Conservation (phyloP, 2,888 invertebrate species). For the Athetis lepigone region DNA sequence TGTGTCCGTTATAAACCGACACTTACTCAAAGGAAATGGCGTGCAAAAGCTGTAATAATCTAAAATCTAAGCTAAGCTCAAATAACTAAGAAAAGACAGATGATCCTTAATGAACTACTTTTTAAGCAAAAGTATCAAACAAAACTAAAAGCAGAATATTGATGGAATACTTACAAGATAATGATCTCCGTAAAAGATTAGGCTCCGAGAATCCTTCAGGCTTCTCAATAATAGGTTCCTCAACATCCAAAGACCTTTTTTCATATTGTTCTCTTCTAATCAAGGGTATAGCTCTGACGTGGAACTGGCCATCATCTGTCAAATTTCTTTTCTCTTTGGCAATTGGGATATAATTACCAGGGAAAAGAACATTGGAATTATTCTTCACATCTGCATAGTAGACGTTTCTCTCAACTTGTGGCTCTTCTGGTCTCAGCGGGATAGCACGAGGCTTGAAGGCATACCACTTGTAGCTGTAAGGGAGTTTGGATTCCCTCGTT, state of each 20-base stretch:
- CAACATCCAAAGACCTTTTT: constrained; percentile 78
- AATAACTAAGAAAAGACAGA: too few species aligned
- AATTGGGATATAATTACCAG: constrained; percentile 88
- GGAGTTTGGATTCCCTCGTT: constrained; percentile 68
- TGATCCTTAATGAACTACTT: neutral
- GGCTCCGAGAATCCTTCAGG: constrained; percentile 77
- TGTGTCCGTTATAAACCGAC: too few species aligned
- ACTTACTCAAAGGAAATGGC: too few species aligned
- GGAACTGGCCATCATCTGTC: constrained; percentile 66
- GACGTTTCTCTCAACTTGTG: constrained; percentile 75
- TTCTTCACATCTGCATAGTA: constrained; percentile 79
- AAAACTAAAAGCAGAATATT: neutral
- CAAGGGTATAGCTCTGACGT: constrained; percentile 83
- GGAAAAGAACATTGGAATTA: constrained; percentile 84
- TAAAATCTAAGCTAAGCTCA: too few species aligned
- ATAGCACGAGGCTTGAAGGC: constrained; percentile 83
- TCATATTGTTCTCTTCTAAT: constrained; percentile 79
- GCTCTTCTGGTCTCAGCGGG: constrained; percentile 73
- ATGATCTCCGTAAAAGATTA: constrained; percentile 81
- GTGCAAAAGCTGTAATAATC: too few species aligned
- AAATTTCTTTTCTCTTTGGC: constrained; percentile 85
- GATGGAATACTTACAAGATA: constrained; percentile 79
- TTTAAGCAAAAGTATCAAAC: neutral
- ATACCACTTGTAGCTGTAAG: constrained; percentile 71
- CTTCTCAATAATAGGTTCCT: constrained; percentile 79